Percentiles rank a stretch among this genome's conserved stretches.
These are phyloP conservation scores for Pangasius larnaudii DNA, from an alignment of 2,797 vertebrate genomes.

Conservation along the genomic window DNA sequence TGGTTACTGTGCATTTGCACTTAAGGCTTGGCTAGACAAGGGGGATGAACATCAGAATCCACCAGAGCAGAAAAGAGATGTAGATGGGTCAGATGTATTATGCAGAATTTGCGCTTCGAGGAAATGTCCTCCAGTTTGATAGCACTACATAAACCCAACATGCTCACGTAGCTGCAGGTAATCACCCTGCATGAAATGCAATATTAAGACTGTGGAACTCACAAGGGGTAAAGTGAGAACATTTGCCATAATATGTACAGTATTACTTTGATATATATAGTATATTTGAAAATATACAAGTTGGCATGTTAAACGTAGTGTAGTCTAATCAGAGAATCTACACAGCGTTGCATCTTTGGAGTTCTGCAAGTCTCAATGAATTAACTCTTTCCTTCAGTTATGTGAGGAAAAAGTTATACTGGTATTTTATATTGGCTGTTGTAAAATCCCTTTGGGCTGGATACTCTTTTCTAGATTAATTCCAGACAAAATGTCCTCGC, in stretches of 20 bases:
- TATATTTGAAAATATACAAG: neutral
- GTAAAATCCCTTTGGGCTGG: neutral
- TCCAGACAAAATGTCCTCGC: neutral
- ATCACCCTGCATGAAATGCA: neutral
- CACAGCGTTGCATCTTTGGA: neutral
- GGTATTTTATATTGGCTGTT: neutral
- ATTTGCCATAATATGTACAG: neutral
- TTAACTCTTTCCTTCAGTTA: neutral
- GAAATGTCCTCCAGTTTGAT: constrained; percentile 45
- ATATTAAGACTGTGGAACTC: neutral
- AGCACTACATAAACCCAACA: constrained; percentile 26
- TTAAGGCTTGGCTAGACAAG: neutral
- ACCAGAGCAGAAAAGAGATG: neutral
- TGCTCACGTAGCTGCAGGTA: constrained; percentile 9
- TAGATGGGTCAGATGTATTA: constrained; percentile 49
- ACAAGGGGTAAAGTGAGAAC: neutral
- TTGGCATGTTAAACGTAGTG: neutral
- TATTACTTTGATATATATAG: too few relatives aligned
- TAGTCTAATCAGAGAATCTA: neutral
- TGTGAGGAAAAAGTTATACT: neutral
- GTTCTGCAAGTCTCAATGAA: neutral
- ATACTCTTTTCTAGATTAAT: neutral
- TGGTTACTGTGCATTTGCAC: neutral
- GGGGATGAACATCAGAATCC: neutral
- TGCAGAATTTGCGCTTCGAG: constrained; percentile 50